Conservation (phyloP, 2,888 invertebrate genomes). For the Neoascia interrupta region DNA sequence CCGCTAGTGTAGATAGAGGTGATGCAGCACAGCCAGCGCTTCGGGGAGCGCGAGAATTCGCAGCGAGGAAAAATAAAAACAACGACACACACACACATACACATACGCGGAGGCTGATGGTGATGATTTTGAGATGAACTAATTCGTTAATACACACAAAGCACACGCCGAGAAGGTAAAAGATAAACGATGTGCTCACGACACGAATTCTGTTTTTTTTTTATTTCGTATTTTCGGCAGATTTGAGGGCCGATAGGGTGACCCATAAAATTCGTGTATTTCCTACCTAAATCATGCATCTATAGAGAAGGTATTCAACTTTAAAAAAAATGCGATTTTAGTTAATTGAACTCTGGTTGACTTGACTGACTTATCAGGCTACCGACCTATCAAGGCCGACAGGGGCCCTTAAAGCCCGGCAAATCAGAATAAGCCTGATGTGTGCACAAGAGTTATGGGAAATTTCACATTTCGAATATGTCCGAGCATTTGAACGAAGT, state of each 20-base stretch:
- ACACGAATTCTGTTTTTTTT: background rate
- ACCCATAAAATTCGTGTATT: background rate
- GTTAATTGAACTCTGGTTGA: too few species aligned
- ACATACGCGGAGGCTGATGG: background rate
- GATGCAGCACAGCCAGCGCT: constrained; percentile 8
- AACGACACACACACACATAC: background rate
- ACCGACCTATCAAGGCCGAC: too few species aligned
- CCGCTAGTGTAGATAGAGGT: background rate
- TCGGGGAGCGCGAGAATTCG: constrained; percentile 8
- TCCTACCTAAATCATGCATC: too few species aligned
- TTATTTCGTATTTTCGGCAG: background rate
- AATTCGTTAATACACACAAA: constrained; percentile 2
- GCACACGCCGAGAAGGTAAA: background rate
- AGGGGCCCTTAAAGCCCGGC: too few species aligned
- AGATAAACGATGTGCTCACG: background rate
- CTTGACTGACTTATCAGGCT: too few species aligned
- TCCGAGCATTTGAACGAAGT: too few species aligned
- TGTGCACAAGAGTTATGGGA: too few species aligned
- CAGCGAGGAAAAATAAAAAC: background rate
- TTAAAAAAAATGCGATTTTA: too few species aligned
- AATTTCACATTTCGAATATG: too few species aligned
- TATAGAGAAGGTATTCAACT: too few species aligned
- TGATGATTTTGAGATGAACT: constrained; percentile 18
- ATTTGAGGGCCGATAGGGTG: constrained; percentile 7
- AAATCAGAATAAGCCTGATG: too few species aligned